Evolutionary conservation across 2,113 vertebrate genomes (phyloP), one percentile per base, ranked within the genome.

Genomic region (Aphelocoma coerulescens): DNA sequence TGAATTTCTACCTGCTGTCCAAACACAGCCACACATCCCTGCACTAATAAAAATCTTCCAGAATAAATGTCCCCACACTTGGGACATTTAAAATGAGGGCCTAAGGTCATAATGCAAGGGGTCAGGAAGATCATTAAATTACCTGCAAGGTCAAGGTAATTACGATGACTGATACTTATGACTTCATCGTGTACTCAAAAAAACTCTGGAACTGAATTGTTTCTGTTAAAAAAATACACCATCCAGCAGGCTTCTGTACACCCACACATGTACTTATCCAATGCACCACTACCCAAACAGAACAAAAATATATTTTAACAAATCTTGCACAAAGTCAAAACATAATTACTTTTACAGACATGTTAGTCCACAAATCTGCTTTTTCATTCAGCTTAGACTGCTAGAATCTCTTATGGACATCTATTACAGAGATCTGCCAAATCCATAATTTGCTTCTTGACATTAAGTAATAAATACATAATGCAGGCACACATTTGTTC

Each of bases 391-490:
- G 83, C 54, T 82, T 62, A 62, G 33, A 57, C 76, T 92, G 92
- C 77, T 84, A 85, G 85, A 71, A 78, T 69, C 76, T 95, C 88
- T 89, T 91, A 43, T 9, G 82, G 92, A 82, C 84, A 97, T 89
- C 85, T 86, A 73, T 86, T 80, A 83, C 84, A 91, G 37, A 87
- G 68, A 88, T 80, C 93, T 94, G 68, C 77, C 74, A 96, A 95
- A 85, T 48, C 59, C 74, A 37, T 93, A 96, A 95, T 94, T 96
- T 90, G 85, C 65, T 88, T 85, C 48, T 85, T 95, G 95, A 96
- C 94, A 96, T 84, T 87, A 96, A 86, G 65, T 72, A 95, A 96
- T 95, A 97, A 97, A 97, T 88, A 93, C n/a, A 88, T 88, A 92
- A 95, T 69, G 75, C 91, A 93, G 83, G 83, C 78, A 96, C 44